phyloP scores from a whole-genome alignment of 2,113 vertebrate genomes.

The Crocuta crocuta region DNA sequence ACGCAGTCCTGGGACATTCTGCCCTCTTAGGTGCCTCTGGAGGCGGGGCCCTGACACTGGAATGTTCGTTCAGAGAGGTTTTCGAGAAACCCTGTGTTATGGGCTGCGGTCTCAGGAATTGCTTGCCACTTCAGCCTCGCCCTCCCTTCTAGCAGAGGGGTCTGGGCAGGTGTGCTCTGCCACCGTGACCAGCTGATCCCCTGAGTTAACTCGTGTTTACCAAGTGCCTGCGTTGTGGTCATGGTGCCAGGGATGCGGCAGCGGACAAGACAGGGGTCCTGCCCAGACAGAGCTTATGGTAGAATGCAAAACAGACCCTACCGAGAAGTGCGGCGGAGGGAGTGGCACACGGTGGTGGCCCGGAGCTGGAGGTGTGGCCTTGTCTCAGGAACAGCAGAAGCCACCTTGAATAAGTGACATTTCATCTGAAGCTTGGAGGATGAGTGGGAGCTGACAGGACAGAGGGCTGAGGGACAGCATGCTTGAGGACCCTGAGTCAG shows the following conservation, averaged over 20 bases:
- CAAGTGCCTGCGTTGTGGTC: neutral
- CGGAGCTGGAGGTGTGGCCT: neutral
- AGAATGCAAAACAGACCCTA: too few relatives aligned
- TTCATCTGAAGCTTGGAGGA: neutral
- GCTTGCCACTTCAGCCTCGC: neutral
- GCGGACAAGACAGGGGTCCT: rapidly evolving
- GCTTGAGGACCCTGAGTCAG: neutral
- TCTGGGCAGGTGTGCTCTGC: neutral
- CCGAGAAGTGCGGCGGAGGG: neutral
- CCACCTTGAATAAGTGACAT: neutral
- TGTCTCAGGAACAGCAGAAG: neutral
- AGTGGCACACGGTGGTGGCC: neutral
- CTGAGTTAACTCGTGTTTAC: neutral
- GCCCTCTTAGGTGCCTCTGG: neutral
- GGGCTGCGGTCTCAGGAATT: neutral
- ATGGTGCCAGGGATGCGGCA: too few relatives aligned
- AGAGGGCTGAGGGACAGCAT: neutral
- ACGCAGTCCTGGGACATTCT: neutral
- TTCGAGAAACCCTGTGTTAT: neutral
- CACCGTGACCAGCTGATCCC: neutral
- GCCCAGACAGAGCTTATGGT: neutral
- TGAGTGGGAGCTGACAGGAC: neutral
- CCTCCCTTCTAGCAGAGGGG: neutral
- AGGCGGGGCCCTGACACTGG: neutral
- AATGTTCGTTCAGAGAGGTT: neutral